Base-by-base conservation (phyloP, 2,113 vertebrate genomes). In the Grallaria varia region DNA sequence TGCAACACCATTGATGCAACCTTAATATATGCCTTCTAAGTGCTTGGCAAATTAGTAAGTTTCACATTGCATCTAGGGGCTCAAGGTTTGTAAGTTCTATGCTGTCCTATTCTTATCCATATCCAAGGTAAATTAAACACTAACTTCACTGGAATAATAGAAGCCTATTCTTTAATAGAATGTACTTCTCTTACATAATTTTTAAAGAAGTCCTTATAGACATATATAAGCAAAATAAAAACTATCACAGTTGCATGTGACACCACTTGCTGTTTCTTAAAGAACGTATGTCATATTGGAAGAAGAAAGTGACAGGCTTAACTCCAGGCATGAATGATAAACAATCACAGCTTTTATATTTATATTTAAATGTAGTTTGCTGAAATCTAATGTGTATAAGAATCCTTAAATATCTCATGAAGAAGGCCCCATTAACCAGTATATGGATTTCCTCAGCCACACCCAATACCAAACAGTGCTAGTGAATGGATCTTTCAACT, bases 181-280 rank as follows among this genome's bases (percentile, higher is more conserved):
- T 19, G 6, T 7, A 71, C 0, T 5, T 87, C 63, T 39, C 30
- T 35, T 40, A 44, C 0, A 3, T 16, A 12, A 7, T 60, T 58
- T 37, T 88, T 50, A 18, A 0, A 4, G 4, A 49, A 64, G 15
- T 37, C 9, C n/a, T 17, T 73, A 33, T 31, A 53, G 19, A 84
- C 12, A 76, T 22, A 58, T 28, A 45, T 9, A 67, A 82, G 13
- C 40, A 79, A 79, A 85, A 40, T n/a, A 39, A 82, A 87, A 88
- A 27, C 1, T 0, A 77, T 40, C 19, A 79, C 0, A 0, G 15
- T 14, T 55, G 12, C 39, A 44, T 45, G 18, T 23, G 40, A 53
- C 10, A 35, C 22, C 13, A 21, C 6, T 60, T 60, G 28, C 28
- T 66, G 9, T 73, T 91, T 53, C 44, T 69, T 90, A 79, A 83